These are phyloP conservation scores for Micromesistius poutassou DNA, from an alignment of 2,797 vertebrate species.

Conservation along the genomic window DNA sequence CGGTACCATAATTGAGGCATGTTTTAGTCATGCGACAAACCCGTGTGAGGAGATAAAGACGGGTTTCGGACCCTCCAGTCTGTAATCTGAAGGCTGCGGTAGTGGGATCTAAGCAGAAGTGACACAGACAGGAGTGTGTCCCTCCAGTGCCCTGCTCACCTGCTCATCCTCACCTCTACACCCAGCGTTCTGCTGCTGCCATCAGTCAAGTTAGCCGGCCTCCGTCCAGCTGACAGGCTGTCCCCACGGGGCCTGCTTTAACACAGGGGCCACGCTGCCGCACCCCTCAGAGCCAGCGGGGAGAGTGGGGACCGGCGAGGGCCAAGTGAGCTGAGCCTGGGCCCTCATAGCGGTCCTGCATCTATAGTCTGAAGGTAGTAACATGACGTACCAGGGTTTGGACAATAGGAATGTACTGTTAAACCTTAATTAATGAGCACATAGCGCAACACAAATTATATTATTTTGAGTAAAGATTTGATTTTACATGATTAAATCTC, in stretches of 20 bases:
- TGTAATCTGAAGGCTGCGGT: slow-evolving; percentile 25
- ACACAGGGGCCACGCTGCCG: slow-evolving; percentile 37
- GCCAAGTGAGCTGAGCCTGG: not conserved
- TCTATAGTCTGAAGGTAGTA: not conserved
- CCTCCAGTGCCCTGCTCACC: not conserved
- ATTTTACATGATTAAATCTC: too few species aligned
- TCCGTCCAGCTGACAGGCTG: slow-evolving; percentile 44
- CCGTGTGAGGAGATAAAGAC: not conserved
- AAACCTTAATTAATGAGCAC: not conserved
- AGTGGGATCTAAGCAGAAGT: slow-evolving; percentile 10
- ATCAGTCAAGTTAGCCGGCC: slow-evolving; percentile 38
- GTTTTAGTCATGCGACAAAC: not conserved
- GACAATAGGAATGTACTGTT: not conserved
- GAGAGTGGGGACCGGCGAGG: not conserved
- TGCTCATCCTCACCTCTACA: slow-evolving; percentile 24
- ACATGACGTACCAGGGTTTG: not conserved
- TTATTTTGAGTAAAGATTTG: too few species aligned
- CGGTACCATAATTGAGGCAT: not conserved
- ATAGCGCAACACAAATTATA: not conserved
- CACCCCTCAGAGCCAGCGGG: not conserved
- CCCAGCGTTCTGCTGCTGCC: slow-evolving; percentile 41
- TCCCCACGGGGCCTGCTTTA: slow-evolving; percentile 60
- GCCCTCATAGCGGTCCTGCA: not conserved
- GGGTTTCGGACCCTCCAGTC: not conserved
- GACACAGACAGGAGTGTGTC: not conserved